Evolutionary conservation across 2,797 vertebrate genomes (phyloP).

Genomic region (Etheostoma nigrum): DNA sequence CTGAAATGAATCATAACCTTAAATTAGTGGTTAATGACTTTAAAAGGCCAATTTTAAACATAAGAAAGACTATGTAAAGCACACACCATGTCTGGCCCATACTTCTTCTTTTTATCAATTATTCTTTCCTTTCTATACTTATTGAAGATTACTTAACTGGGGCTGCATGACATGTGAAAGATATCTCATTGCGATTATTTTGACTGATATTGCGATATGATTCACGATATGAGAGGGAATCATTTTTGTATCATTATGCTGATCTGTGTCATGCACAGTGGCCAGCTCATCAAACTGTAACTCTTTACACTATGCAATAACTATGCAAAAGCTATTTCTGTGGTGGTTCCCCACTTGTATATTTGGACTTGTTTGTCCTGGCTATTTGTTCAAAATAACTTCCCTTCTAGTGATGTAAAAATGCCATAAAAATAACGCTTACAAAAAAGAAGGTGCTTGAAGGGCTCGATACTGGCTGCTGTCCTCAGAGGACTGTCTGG

Average conservation of each 20-base stretch:
- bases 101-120: not conserved
- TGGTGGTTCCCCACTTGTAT: constrained; percentile 18
- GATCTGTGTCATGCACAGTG: not conserved
- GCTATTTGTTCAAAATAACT: constrained; percentile 36
- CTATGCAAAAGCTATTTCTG: not conserved
- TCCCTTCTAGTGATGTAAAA: constrained; percentile 52
- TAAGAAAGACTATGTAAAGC: not conserved
- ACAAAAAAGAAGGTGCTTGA: constrained; percentile 48
- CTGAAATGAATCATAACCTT: not conserved
- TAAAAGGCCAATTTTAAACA: not conserved
- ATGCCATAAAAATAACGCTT: constrained; percentile 42
- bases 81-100: not conserved
- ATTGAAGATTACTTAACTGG: not conserved
- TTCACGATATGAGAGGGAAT: too few relatives aligned
- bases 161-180: too few relatives aligned
- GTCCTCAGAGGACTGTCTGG: constrained; percentile 61
- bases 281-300: constrained; percentile 30
- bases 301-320: not conserved
- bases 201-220: too few relatives aligned
- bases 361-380: constrained; percentile 28
- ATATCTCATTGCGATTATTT: too few relatives aligned
- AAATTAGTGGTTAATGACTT: not conserved
- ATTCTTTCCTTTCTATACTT: not conserved
- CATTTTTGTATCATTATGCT: not conserved
- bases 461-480: constrained; percentile 47